Evolutionary conservation across 2,888 invertebrate genomes (phyloP), one percentile per base, ranked within the genome.

Genomic region (Gortyna flavago): DNA sequence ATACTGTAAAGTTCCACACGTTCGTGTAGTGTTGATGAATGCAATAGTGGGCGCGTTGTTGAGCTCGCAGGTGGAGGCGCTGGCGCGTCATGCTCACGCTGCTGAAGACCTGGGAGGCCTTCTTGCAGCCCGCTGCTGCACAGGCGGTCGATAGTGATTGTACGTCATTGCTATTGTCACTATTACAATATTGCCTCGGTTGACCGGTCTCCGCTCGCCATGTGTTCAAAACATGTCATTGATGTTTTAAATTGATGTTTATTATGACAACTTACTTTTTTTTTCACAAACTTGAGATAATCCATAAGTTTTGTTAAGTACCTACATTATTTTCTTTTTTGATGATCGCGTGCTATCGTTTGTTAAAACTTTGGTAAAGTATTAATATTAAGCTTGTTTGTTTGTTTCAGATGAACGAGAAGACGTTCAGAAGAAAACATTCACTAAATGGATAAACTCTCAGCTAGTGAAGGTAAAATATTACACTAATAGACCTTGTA

Each of bases 351-450:
- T 16, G 25, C 21, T 32, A 21, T 29, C 18, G 29, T 38, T 21
- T 59, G 18, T 18, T 67, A n/a, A 67, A 38, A 51, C 16, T 32
- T 44, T 54, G 25, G 7, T n/a, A n/a, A n/a, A n/a, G n/a, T 54
- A 62, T 65, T 65, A n/a, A 57, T 48, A 54, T 18, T 38, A 38
- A n/a, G 41, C 25, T 4, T 79, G 4, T 89, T 88, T 83, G 84
- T 84, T 90, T 90, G 87, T 97, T 97, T 29, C 97, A 99, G 99
- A 99, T 97, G 99, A 99, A 95, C 97, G 99, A 89, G 99, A 99
- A 95, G 99, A 99, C 94, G 98, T 99, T 77, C 99, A 99, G 95
- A 99, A 99, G 97, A 99, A 99, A 95, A 99, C 99, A 1, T 99
- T 99, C 94, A 98, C 99, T 80, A 99, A 99, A 97, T 98, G 98